These are phyloP conservation scores for Tragelaphus buxtoni DNA, from an alignment of 2,113 vertebrate genomes.

Conservation along the genomic window DNA sequence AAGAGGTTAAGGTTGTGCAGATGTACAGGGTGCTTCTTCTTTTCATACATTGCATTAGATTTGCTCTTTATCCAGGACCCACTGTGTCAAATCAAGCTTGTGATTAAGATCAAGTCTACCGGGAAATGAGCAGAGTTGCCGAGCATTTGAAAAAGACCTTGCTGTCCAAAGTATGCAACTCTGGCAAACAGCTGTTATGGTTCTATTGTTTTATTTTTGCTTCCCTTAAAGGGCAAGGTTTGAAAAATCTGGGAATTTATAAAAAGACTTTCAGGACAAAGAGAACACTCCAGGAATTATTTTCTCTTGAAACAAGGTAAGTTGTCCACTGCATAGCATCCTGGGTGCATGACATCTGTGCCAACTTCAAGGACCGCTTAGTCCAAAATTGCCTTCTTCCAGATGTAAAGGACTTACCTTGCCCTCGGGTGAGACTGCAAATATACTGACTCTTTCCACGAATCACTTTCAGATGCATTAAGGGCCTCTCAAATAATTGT, in stretches of 20 bases:
- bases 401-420: slow-evolving; percentile 32
- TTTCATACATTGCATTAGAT: slow-evolving; percentile 55
- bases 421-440: neutral
- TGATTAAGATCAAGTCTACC: slow-evolving; percentile 75
- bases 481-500: neutral
- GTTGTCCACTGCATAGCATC: neutral
- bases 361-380: neutral
- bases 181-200: slow-evolving; percentile 52
- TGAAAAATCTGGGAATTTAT: slow-evolving; percentile 54
- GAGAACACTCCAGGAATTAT: slow-evolving; percentile 37
- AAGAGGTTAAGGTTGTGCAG: neutral
- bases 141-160: slow-evolving; percentile 67
- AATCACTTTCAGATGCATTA: slow-evolving; percentile 29
- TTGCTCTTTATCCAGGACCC: slow-evolving; percentile 65
- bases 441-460: neutral
- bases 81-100: slow-evolving; percentile 75
- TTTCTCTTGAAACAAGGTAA: slow-evolving; percentile 54
- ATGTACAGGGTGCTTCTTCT: slow-evolving; percentile 25
- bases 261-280: slow-evolving; percentile 39
- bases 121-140: slow-evolving; percentile 66
- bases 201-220: slow-evolving; percentile 68
- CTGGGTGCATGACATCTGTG: neutral
- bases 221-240: slow-evolving; percentile 61
- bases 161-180: slow-evolving; percentile 65
- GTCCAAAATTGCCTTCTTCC: slow-evolving; percentile 13